These are phyloP conservation scores for Nothocercus julius DNA, from an alignment of 2,113 vertebrate genomes.

Conservation along the genomic window DNA sequence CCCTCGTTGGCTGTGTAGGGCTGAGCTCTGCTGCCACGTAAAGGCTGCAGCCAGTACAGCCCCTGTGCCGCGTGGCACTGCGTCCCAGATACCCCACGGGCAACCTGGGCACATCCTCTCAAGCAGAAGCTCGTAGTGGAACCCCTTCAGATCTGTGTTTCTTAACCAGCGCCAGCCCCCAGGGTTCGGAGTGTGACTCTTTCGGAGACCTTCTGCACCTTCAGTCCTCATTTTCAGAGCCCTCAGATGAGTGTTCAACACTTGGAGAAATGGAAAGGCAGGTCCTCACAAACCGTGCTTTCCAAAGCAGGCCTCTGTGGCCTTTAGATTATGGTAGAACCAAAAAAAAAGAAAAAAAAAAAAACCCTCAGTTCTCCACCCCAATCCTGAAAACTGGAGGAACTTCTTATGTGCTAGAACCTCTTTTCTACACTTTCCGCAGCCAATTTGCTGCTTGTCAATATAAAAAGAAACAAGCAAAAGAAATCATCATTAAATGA, in stretches of 20 bases:
- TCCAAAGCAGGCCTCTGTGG: background rate
- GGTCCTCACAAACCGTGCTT: background rate
- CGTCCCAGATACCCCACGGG: fast-evolving
- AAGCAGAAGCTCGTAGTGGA: background rate
- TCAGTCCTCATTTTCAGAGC: background rate
- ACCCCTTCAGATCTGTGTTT: background rate
- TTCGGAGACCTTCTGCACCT: background rate
- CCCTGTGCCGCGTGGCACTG: background rate
- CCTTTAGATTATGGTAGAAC: background rate
- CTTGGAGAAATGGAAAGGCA: background rate
- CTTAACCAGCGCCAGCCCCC: background rate
- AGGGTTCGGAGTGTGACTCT: background rate
- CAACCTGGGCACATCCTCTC: background rate
- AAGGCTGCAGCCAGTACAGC: constrained; percentile 34
- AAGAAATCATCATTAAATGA: background rate
- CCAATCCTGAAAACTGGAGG: background rate
- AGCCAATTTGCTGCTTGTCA: background rate
- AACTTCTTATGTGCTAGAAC: fast-evolving
- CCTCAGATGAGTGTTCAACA: background rate
- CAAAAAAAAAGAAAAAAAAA: background rate
- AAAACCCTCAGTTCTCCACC: background rate
- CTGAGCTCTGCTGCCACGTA: constrained; percentile 45
- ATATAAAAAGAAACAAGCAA: background rate
- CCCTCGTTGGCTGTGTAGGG: background rate
- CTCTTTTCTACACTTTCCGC: background rate